These are phyloP conservation scores for Drosophila mulleri DNA, from an alignment of 2,888 invertebrate species.

Conservation along the genomic window DNA sequence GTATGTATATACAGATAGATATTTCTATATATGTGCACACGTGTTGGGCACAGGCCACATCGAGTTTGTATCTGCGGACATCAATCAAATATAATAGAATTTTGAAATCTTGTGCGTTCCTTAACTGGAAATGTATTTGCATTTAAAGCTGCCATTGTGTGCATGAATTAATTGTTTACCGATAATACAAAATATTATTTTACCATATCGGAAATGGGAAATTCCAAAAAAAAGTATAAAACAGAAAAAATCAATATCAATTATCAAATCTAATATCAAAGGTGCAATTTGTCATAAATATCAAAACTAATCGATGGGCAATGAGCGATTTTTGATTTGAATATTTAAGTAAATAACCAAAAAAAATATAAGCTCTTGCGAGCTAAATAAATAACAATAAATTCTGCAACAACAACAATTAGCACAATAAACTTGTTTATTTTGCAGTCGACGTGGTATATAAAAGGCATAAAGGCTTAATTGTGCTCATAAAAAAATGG, in stretches of 20 bases:
- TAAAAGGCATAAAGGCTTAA: constrained; percentile 43
- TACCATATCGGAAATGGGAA: constrained; percentile 51
- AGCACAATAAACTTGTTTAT: constrained; percentile 34
- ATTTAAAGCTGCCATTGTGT: constrained; percentile 43
- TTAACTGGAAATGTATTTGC: constrained; percentile 27
- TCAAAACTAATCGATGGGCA: constrained; percentile 40
- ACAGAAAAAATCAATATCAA: constrained; percentile 34
- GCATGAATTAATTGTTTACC: constrained; percentile 47
- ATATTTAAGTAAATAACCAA: constrained; percentile 3
- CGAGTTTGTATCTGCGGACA: constrained; percentile 6
- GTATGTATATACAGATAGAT: background rate
- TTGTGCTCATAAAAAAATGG: constrained; percentile 34
- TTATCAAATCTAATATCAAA: constrained; percentile 49
- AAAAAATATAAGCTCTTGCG: background rate
- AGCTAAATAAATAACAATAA: constrained; percentile 7
- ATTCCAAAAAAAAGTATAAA: constrained; percentile 1
- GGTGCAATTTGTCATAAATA: constrained; percentile 54
- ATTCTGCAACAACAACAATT: background rate
- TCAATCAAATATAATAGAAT: constrained; percentile 41
- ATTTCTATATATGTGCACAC: constrained; percentile 19
- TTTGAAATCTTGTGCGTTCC: constrained; percentile 28
- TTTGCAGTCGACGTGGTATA: constrained; percentile 9
- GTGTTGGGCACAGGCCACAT: constrained; percentile 20
- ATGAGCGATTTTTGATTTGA: constrained; percentile 47
- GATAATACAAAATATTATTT: constrained; percentile 24